phyloP scores from a whole-genome alignment of 1,140 invertebrate species.

The Macrobrachium rosenbergii region DNA sequence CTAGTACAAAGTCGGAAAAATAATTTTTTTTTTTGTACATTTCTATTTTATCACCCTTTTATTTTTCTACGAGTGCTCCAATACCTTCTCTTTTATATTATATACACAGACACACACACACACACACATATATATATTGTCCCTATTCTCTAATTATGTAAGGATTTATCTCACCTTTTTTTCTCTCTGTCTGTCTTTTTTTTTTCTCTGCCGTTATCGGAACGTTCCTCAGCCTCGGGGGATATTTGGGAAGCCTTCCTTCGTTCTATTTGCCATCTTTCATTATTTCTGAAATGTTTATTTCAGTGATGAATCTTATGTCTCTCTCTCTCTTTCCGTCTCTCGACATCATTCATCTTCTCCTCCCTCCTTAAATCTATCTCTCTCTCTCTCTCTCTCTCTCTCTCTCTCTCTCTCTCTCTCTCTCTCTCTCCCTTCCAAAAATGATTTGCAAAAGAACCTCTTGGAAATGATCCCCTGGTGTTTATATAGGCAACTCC shows the following conservation, averaged over 20 bases:
- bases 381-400: slow-evolving; percentile 11
- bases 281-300: not conserved
- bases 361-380: too few relatives aligned
- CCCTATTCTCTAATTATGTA: not conserved
- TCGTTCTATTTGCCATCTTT: not conserved
- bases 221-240: not conserved
- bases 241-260: too few relatives aligned
- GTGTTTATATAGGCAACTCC: too few relatives aligned
- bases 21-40: too few relatives aligned
- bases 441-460: not conserved
- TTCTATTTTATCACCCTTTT: too few relatives aligned
- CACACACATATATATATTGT: too few relatives aligned
- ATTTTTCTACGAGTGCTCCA: not conserved
- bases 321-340: slow-evolving; percentile 24
- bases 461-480: too few relatives aligned
- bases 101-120: too few relatives aligned
- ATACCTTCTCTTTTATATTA: not conserved
- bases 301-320: not conserved
- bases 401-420: slow-evolving; percentile 40
- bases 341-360: too few relatives aligned
- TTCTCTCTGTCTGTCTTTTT: slow-evolving; percentile 1
- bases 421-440: not conserved
- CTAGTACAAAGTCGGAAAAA: too few relatives aligned
- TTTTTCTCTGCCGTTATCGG: not conserved
- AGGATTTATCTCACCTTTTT: not conserved